A percentile compares a stretch with the other conserved stretches of the same genome.
phyloP scores from a whole-genome alignment of 2,113 vertebrate genomes.

The Aspidoscelis tigris region DNA sequence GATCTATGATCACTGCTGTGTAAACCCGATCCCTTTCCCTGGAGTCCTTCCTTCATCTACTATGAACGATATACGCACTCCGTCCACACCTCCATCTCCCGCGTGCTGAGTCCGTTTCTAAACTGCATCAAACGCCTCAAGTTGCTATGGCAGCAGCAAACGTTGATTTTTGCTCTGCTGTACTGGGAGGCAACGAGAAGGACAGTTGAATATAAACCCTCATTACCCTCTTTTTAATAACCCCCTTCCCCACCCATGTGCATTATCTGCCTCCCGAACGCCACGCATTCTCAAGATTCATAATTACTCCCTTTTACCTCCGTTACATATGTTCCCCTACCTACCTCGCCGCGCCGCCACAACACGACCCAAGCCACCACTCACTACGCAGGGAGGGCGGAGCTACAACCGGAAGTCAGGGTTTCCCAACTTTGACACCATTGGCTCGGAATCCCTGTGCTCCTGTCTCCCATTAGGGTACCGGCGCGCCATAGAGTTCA shows the following conservation, averaged over 20 bases:
- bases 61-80: not conserved
- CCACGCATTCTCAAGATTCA: not conserved
- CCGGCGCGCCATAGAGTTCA: not conserved
- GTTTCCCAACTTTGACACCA: not conserved
- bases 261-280: not conserved
- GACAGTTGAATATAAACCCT: not conserved
- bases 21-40: no score
- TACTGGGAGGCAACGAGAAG: not conserved
- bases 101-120: not conserved
- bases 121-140: not conserved
- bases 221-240: not conserved
- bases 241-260: not conserved
- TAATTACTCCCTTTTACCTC: not conserved
- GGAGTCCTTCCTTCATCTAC: no score
- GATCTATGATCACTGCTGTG: no score
- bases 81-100: no score
- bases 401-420: not conserved
- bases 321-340: no score
- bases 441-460: not conserved
- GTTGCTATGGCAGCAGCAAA: constrained; percentile 4
- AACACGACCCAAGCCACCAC: no score
- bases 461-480: no score
- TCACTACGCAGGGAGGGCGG: not conserved
- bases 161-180: not conserved
- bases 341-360: no score